Conservation (phyloP, 2,888 invertebrate species). For the Kryphioiulus occultus region DNA sequence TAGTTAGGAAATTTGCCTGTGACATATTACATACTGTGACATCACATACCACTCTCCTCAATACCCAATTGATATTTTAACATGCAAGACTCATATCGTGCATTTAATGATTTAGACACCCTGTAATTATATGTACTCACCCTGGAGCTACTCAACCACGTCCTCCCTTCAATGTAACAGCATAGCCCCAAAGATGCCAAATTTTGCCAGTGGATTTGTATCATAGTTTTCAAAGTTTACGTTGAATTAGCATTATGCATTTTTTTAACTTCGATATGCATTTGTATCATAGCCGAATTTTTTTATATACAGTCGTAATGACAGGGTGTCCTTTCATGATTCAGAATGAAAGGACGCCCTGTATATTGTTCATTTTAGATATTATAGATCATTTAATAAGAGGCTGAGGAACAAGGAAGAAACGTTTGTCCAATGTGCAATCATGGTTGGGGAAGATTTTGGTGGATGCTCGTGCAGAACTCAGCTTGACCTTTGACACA, state of each 20-base stretch:
- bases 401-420: not conserved
- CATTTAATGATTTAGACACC: not conserved
- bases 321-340: not conserved
- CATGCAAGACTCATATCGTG: not conserved
- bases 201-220: not conserved
- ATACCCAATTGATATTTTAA: not conserved
- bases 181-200: slow-evolving; percentile 16
- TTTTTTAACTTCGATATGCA: not conserved
- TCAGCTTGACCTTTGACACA: no score
- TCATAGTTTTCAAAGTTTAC: not conserved
- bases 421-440: not conserved
- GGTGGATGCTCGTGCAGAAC: not conserved
- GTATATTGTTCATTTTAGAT: not conserved
- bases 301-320: not conserved
- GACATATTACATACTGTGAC: not conserved
- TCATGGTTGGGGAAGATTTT: not conserved
- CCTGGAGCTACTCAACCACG: not conserved
- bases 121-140: not conserved
- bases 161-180: not conserved
- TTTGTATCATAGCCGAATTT: not conserved
- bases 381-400: not conserved
- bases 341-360: not conserved
- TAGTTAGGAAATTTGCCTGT: not conserved
- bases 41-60: not conserved
- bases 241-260: not conserved